These are phyloP conservation scores for Antennarius striatus DNA, from an alignment of 2,113 vertebrate genomes.

Conservation along the genomic window DNA sequence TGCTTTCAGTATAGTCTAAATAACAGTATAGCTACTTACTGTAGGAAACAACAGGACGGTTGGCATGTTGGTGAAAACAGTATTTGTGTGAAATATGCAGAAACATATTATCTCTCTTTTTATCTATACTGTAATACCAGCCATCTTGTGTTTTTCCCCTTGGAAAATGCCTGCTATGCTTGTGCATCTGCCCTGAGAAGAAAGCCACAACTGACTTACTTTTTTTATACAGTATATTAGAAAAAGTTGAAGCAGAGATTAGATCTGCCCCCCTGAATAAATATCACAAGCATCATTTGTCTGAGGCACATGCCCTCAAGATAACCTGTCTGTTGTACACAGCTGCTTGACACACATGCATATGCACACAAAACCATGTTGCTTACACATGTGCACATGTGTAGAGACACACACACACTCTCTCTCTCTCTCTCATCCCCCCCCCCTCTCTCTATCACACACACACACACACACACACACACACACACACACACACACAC, in stretches of 20 bases:
- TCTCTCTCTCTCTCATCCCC: too few species aligned
- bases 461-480: background rate
- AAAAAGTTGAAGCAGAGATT: conserved; percentile 49
- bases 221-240: conserved; percentile 31
- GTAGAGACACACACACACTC: background rate
- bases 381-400: conserved; percentile 7
- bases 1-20: background rate
- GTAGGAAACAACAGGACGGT: background rate
- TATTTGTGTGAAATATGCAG: background rate
- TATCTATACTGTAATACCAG: conserved; percentile 3
- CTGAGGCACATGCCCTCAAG: conserved; percentile 40
- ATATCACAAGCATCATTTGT: conserved; percentile 33
- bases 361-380: conserved; percentile 2
- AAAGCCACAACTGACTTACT: conserved; percentile 31
- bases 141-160: background rate
- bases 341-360: conserved; percentile 50
- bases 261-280: conserved; percentile 51
- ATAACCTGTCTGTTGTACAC: conserved; percentile 53
- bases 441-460: too few species aligned
- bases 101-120: background rate
- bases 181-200: conserved; percentile 22
- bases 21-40: background rate
- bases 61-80: conserved; percentile 1
- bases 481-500: conserved; percentile 11
- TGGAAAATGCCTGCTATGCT: conserved; percentile 8